A percentile compares a stretch with the other conserved stretches of the same genome.
These are phyloP conservation scores for Escarpia spicata DNA, from an alignment of 2,888 invertebrate genomes.

Conservation along the genomic window DNA sequence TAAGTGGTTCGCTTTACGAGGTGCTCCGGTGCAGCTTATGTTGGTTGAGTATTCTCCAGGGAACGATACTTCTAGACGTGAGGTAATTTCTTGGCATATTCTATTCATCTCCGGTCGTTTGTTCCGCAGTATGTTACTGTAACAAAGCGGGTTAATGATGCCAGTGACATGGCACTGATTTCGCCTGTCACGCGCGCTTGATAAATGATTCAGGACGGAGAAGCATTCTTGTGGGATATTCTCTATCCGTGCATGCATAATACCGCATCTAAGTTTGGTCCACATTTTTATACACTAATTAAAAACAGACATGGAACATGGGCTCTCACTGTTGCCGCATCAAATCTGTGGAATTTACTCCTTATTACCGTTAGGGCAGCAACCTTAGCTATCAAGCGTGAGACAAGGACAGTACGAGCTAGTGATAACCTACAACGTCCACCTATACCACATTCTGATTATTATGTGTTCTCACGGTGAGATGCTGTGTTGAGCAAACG, in stretches of 20 bases:
- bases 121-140: neutral
- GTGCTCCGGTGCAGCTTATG: neutral
- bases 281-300: neutral
- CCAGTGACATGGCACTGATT: neutral
- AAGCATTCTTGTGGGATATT: neutral
- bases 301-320: neutral
- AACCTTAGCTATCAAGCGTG: no score
- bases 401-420: no score
- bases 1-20: neutral
- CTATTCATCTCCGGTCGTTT: slow-evolving; percentile 1
- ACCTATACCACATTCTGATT: no score
- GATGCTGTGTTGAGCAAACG: no score
- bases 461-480: no score
- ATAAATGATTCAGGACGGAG: neutral
- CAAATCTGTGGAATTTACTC: no score
- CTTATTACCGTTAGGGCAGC: no score
- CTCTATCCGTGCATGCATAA: neutral
- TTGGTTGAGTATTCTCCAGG: neutral
- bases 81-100: neutral
- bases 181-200: neutral
- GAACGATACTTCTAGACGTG: neutral
- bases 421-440: no score
- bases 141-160: slow-evolving; percentile 1
- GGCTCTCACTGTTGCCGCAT: no score
- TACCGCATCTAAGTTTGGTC: neutral